A percentile compares a stretch with the other conserved stretches of the same genome.
Evolutionary conservation across 2,113 vertebrate species (phyloP).

Genomic region (Embiotoca jacksoni): DNA sequence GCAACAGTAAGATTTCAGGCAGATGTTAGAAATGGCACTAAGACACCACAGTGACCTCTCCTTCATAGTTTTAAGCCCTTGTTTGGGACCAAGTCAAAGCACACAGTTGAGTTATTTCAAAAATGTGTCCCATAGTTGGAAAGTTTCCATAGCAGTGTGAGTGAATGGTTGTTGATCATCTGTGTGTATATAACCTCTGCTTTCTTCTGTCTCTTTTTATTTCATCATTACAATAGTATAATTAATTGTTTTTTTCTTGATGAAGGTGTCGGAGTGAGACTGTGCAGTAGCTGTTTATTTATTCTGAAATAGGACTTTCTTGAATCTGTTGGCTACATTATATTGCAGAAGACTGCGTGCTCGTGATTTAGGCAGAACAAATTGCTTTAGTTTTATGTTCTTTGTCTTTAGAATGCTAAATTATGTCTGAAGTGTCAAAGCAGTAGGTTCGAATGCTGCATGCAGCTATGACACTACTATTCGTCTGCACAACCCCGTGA

Average conservation of each 20-base stretch:
- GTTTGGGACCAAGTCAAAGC: conserved; percentile 62
- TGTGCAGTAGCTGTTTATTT: too few species aligned
- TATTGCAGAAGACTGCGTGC: neutral
- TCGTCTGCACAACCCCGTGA: neutral
- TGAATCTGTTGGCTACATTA: neutral
- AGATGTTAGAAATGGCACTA: conserved; percentile 63
- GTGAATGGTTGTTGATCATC: neutral
- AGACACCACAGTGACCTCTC: conserved; percentile 58
- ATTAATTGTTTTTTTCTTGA: neutral
- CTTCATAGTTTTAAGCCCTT: conserved; percentile 26
- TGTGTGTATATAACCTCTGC: neutral
- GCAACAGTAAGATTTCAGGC: conserved; percentile 19
- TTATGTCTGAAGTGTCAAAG: neutral
- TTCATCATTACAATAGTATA: neutral
- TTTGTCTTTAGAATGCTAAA: neutral
- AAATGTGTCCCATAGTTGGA: conserved; percentile 50
- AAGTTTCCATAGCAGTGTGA: neutral
- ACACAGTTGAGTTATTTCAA: conserved; percentile 58
- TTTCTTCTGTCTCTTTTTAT: neutral
- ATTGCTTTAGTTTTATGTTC: conserved; percentile 4
- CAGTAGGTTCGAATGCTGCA: neutral
- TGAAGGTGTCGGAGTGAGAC: neutral
- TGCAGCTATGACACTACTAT: neutral
- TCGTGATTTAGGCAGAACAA: conserved; percentile 4
- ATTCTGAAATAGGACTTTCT: neutral